A percentile compares a stretch with the other conserved stretches of the same genome.
Evolutionary conservation across 2,888 invertebrate species (phyloP).

Genomic region (Taenaris catops): DNA sequence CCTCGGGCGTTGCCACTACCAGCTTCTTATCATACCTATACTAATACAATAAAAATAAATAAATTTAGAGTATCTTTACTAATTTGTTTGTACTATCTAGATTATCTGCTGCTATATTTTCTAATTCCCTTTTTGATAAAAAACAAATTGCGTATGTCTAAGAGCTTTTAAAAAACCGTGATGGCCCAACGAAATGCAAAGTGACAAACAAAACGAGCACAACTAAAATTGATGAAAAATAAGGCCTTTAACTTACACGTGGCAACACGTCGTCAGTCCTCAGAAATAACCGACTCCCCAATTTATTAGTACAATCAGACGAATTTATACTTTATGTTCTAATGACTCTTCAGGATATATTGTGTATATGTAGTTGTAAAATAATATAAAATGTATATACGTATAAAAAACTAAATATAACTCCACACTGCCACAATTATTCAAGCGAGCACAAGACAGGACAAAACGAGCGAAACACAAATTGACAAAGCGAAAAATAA

Average conservation of each 20-base stretch:
- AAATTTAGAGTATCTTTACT: too few relatives aligned
- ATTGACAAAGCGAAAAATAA: conserved; percentile 32
- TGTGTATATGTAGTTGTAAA: too few relatives aligned
- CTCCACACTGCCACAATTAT: conserved; percentile 11
- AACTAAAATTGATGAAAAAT: conserved; percentile 30
- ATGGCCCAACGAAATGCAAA: too few relatives aligned
- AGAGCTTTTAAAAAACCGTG: too few relatives aligned
- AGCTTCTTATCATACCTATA: conserved; percentile 8
- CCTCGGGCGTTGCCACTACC: conserved; percentile 15
- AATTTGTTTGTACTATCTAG: too few relatives aligned
- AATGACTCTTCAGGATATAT: too few relatives aligned
- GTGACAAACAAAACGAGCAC: conserved; percentile 14
- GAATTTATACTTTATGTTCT: conserved; percentile 80
- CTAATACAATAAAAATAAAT: too few relatives aligned
- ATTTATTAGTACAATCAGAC: conserved; percentile 80
- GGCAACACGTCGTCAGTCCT: conserved; percentile 45
- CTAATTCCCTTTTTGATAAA: too few relatives aligned
- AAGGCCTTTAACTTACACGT: conserved; percentile 36
- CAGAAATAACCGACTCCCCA: conserved; percentile 39
- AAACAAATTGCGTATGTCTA: too few relatives aligned
- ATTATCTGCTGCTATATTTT: too few relatives aligned
- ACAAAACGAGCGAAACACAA: conserved; percentile 17
- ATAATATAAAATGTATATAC: too few relatives aligned
- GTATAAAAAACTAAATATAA: conserved; percentile 2
- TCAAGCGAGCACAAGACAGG: conserved; percentile 10